These are phyloP conservation scores for Sturmia bella DNA, from an alignment of 2,888 invertebrate species.

Conservation along the genomic window DNA sequence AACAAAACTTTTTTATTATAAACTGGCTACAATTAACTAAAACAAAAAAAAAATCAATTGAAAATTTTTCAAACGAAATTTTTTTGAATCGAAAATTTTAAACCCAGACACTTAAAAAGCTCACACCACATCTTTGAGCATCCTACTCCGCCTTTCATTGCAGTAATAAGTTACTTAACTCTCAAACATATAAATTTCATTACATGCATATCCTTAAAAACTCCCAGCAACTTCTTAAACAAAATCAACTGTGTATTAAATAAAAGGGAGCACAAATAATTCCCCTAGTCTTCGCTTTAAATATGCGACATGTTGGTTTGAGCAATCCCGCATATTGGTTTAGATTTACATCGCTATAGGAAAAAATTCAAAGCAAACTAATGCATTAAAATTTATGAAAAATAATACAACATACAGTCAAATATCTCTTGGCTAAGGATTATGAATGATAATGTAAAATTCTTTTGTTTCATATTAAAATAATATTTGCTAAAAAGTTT, in stretches of 20 bases:
- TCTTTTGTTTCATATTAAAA: slow-evolving; percentile 26
- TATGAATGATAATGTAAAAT: slow-evolving; percentile 63
- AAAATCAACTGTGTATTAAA: neutral
- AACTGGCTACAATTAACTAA: too few species aligned
- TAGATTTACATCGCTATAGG: slow-evolving; percentile 69
- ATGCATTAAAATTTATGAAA: slow-evolving; percentile 18
- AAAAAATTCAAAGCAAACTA: slow-evolving; percentile 2
- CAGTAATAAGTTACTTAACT: too few species aligned
- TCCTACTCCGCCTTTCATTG: too few species aligned
- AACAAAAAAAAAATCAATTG: too few species aligned
- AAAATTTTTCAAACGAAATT: too few species aligned
- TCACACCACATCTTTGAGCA: too few species aligned
- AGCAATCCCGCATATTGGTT: slow-evolving; percentile 73
- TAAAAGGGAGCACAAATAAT: neutral
- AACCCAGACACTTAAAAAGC: too few species aligned
- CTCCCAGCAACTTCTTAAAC: slow-evolving; percentile 7
- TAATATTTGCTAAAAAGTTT: slow-evolving; percentile 33
- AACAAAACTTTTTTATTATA: neutral
- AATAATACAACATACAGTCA: slow-evolving; percentile 46
- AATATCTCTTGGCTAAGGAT: slow-evolving; percentile 56
- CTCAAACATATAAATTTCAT: neutral
- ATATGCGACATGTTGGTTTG: neutral
- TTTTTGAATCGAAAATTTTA: too few species aligned
- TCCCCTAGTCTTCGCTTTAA: neutral
- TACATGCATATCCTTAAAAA: neutral